phyloP scores from a whole-genome alignment of 2,797 vertebrate genomes.

The Sphaeramia orbicularis region DNA sequence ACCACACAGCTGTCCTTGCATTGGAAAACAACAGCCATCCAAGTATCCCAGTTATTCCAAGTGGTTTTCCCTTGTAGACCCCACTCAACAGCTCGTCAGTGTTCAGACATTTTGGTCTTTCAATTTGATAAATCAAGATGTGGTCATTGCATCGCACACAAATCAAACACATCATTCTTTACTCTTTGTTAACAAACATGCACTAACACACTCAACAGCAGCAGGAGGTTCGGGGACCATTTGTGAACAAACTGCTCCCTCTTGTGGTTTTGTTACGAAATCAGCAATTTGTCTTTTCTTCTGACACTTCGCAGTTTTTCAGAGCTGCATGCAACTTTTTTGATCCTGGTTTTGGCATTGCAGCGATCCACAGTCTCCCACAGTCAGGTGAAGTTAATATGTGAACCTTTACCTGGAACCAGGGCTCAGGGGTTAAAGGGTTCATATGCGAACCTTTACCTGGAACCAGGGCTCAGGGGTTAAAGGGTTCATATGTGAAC shows the following conservation, averaged over 20 bases:
- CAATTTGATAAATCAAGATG: slow-evolving; percentile 39
- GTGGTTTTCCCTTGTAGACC: slow-evolving; percentile 37
- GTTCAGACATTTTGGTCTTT: slow-evolving; percentile 39
- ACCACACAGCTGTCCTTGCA: slow-evolving; percentile 74
- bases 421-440: too few species aligned
- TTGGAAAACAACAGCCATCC: slow-evolving; percentile 64
- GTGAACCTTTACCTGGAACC: too few species aligned
- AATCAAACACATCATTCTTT: slow-evolving; percentile 15
- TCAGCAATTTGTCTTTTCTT: not conserved
- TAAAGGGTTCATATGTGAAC: too few species aligned
- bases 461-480: too few species aligned
- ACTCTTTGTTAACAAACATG: slow-evolving; percentile 10
- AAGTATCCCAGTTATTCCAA: slow-evolving; percentile 41
- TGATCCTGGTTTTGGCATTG: slow-evolving; percentile 26
- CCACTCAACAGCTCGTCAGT: slow-evolving; percentile 38
- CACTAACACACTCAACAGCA: not conserved
- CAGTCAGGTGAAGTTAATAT: slow-evolving; percentile 31
- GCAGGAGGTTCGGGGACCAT: slow-evolving; percentile 20
- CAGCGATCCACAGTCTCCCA: not conserved
- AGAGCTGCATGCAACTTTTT: too few species aligned
- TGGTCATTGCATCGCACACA: slow-evolving; percentile 29
- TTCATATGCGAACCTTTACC: too few species aligned
- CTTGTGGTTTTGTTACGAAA: slow-evolving; percentile 54
- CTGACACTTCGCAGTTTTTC: not conserved
- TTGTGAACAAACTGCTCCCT: slow-evolving; percentile 65